Percentiles rank a stretch among this genome's conserved stretches.
Conservation (phyloP, 2,797 vertebrate species). For the Oreochromis grahami region DNA sequence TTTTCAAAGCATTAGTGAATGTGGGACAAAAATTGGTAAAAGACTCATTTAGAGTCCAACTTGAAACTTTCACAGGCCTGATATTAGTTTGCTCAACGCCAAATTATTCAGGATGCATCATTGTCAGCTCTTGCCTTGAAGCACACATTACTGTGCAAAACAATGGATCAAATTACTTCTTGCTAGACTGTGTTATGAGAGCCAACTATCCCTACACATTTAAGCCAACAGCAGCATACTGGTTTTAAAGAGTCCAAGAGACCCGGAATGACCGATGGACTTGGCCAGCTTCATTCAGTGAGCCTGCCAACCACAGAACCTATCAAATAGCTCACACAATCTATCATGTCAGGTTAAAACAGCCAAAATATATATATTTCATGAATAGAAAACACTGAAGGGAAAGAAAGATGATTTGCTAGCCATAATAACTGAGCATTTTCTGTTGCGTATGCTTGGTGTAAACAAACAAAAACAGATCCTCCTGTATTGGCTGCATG, state of each 20-base stretch:
- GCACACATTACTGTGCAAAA: constrained; percentile 15
- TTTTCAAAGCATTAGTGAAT: neutral
- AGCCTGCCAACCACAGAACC: constrained; percentile 20
- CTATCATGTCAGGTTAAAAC: constrained; percentile 20
- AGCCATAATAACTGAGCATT: constrained; percentile 29
- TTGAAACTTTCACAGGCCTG: neutral
- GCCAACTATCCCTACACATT: neutral
- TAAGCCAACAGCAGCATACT: neutral
- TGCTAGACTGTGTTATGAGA: neutral
- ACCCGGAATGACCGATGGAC: constrained; percentile 16
- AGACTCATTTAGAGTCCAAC: neutral
- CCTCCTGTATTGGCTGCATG: neutral
- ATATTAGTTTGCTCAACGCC: neutral
- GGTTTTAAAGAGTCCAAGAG: constrained; percentile 7
- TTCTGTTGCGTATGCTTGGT: constrained; percentile 12
- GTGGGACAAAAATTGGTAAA: neutral
- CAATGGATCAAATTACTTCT: constrained; percentile 14
- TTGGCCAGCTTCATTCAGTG: neutral
- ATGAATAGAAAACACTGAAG: constrained; percentile 40
- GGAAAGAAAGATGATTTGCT: constrained; percentile 5
- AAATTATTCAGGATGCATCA: neutral
- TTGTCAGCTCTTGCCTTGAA: constrained; percentile 3
- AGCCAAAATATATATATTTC: constrained; percentile 45
- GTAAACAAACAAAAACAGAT: constrained; percentile 62
- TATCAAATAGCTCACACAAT: constrained; percentile 18